Evolutionary conservation across 2,113 vertebrate species (phyloP).

Genomic region (Pluvialis apricaria): DNA sequence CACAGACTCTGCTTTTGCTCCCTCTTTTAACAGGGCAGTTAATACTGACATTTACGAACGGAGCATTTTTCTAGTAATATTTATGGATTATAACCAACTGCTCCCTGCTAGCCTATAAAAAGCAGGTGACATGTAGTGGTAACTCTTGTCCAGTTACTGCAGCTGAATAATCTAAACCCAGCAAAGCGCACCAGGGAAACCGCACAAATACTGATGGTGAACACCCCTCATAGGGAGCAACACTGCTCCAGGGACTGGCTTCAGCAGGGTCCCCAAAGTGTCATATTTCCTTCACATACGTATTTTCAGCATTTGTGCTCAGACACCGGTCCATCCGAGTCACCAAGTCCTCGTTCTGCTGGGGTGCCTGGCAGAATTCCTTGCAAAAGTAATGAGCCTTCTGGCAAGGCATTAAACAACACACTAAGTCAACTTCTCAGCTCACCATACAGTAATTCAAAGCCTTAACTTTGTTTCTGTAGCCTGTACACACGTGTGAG

Average conservation of each 20-base stretch:
- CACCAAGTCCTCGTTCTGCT: neutral
- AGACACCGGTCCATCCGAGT: neutral
- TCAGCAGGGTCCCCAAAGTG: neutral
- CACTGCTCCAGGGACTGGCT: neutral
- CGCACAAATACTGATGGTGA: neutral
- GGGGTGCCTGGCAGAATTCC: neutral
- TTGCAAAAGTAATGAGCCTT: neutral
- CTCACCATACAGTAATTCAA: neutral
- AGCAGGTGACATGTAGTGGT: neutral
- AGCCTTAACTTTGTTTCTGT: neutral
- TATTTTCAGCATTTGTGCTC: neutral
- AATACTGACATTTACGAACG: neutral
- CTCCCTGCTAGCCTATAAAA: neutral
- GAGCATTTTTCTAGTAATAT: neutral
- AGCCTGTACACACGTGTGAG: neutral
- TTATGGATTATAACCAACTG: neutral
- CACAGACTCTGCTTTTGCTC: neutral
- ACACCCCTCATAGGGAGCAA: neutral
- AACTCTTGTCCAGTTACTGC: neutral
- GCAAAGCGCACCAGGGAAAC: neutral
- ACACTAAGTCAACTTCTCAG: neutral
- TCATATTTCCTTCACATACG: rapidly evolving
- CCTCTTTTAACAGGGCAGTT: neutral
- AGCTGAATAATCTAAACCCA: neutral
- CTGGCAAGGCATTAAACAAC: neutral